These are phyloP conservation scores for Jaculus jaculus DNA, from an alignment of 2,113 vertebrate species.

Conservation along the genomic window DNA sequence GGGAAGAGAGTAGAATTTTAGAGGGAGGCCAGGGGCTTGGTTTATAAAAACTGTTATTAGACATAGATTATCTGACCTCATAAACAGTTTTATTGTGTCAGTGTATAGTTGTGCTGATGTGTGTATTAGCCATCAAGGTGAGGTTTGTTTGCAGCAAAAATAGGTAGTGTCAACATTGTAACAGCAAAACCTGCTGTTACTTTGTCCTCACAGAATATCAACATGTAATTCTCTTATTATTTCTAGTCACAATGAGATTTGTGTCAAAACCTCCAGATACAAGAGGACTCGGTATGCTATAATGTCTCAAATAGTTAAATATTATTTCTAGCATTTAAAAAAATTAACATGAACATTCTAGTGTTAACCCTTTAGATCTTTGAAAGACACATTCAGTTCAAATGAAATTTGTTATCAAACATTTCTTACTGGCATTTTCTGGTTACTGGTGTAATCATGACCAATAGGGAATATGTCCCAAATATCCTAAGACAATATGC, in stretches of 20 bases:
- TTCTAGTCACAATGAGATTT: conserved; percentile 1
- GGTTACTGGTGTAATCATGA: neutral
- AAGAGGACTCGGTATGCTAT: neutral
- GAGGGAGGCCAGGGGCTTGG: neutral
- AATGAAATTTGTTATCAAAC: neutral
- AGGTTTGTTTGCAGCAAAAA: neutral
- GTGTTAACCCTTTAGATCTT: neutral
- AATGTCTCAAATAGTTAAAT: neutral
- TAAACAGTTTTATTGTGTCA: neutral
- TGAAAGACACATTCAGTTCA: neutral
- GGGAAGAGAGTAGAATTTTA: neutral
- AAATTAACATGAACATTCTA: neutral
- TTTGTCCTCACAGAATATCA: neutral
- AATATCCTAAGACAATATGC: neutral
- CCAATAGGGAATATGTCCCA: neutral
- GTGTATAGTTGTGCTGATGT: neutral
- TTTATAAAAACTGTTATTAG: neutral
- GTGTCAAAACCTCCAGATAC: neutral
- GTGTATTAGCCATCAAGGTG: neutral
- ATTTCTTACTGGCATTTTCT: conserved; percentile 11
- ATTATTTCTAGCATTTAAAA: neutral
- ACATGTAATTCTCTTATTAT: neutral
- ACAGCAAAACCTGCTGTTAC: neutral
- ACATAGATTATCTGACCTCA: neutral
- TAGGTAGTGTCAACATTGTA: neutral